Percentiles rank a stretch among this genome's conserved stretches.
phyloP scores from a whole-genome alignment of 2,888 invertebrate species.

The Kryphioiulus occultus region DNA sequence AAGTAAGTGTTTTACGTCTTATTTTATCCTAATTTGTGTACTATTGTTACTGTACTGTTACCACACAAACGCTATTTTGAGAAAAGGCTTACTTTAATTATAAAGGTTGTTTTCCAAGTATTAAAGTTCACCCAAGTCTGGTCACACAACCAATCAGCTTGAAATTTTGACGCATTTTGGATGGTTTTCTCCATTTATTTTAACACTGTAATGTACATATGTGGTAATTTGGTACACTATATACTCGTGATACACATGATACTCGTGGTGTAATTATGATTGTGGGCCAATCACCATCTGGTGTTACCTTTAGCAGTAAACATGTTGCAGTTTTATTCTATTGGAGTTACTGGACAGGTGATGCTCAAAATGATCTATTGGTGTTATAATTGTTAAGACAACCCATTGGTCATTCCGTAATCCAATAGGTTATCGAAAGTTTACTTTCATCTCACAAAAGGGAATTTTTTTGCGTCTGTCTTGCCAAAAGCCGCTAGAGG shows the following conservation, averaged over 20 bases:
- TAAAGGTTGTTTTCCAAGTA: too few relatives aligned
- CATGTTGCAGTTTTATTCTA: background rate
- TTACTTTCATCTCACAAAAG: background rate
- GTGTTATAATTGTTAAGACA: background rate
- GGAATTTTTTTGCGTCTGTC: background rate
- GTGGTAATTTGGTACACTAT: too few relatives aligned
- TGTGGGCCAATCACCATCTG: background rate
- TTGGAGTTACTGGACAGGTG: background rate
- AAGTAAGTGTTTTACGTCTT: slow-evolving; percentile 41
- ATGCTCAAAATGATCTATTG: background rate
- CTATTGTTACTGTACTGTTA: too few relatives aligned
- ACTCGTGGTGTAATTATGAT: too few relatives aligned
- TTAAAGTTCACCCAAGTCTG: too few relatives aligned
- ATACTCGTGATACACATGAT: too few relatives aligned
- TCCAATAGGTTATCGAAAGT: background rate
- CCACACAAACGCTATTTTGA: too few relatives aligned
- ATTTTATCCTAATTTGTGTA: background rate
- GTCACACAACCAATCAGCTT: too few relatives aligned
- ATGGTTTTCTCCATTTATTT: too few relatives aligned
- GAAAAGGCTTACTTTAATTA: too few relatives aligned
- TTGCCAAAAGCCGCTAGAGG: background rate
- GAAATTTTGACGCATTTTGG: too few relatives aligned
- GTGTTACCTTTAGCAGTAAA: background rate
- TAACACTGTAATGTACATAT: too few relatives aligned
- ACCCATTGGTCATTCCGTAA: slow-evolving; percentile 9